These are phyloP conservation scores for Lasiurus borealis DNA, from an alignment of 2,113 vertebrate species.

Conservation along the genomic window DNA sequence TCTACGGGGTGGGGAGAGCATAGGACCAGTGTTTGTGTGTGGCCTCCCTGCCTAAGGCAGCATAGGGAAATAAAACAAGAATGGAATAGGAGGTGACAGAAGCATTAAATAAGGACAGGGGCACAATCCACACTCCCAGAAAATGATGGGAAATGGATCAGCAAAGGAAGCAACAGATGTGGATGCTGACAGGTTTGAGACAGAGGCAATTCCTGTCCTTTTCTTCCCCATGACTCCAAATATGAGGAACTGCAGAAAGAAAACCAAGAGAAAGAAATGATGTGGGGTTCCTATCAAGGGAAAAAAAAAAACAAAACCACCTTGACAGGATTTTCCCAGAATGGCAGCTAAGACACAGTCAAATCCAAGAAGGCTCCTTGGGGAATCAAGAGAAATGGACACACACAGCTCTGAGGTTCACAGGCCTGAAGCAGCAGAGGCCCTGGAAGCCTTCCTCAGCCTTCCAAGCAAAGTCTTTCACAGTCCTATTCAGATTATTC, in stretches of 20 bases:
- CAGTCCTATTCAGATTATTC: background rate
- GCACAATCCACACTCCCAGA: background rate
- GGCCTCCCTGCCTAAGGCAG: background rate
- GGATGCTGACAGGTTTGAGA: background rate
- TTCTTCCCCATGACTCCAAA: background rate
- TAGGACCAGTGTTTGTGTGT: background rate
- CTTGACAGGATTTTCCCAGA: background rate
- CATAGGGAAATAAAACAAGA: background rate
- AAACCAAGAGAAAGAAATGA: background rate
- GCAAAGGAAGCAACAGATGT: constrained; percentile 34
- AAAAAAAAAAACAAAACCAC: background rate
- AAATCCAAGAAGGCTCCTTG: background rate
- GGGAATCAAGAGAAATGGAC: background rate
- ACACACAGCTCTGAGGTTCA: background rate
- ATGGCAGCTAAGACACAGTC: background rate
- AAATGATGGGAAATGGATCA: background rate
- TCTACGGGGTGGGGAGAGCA: background rate
- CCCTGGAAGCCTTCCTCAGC: background rate
- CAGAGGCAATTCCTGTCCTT: background rate
- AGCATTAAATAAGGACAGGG: background rate
- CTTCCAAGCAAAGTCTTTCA: background rate
- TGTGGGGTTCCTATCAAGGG: background rate
- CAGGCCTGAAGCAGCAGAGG: background rate
- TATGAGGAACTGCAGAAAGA: too few species aligned
- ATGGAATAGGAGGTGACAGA: background rate